A percentile compares a stretch with the other conserved stretches of the same genome.
Conservation (phyloP, 2,888 invertebrate genomes). For the Tipula vernalis region DNA sequence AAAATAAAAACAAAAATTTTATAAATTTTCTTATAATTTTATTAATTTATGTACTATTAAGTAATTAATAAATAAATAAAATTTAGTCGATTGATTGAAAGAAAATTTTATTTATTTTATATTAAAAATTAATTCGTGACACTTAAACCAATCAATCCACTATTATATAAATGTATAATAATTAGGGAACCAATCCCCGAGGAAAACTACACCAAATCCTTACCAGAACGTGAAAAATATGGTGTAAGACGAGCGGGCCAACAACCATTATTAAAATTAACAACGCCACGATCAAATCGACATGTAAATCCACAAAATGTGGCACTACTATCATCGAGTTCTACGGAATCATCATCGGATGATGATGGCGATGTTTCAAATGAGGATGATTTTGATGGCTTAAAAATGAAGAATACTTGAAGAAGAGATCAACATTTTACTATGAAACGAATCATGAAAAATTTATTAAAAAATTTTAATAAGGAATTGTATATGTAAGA, state of each 20-base stretch:
- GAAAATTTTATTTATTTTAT: neutral
- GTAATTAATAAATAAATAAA: neutral
- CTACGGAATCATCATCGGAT: slow-evolving; percentile 36
- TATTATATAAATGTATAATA: neutral
- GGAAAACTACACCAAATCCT: slow-evolving; percentile 50
- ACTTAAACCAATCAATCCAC: neutral
- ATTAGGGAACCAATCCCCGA: slow-evolving; percentile 56
- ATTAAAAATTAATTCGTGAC: neutral
- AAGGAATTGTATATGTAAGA: slow-evolving; percentile 7
- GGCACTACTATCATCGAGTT: slow-evolving; percentile 49
- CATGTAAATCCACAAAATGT: slow-evolving; percentile 49
- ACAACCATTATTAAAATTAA: slow-evolving; percentile 37
- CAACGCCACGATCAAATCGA: slow-evolving; percentile 43
- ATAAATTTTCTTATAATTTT: neutral
- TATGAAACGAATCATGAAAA: neutral
- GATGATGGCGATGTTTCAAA: slow-evolving; percentile 23
- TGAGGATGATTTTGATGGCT: neutral
- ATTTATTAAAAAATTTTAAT: neutral
- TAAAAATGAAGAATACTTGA: neutral
- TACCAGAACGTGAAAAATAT: slow-evolving; percentile 43
- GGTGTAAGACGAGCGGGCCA: slow-evolving; percentile 18
- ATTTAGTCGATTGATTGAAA: neutral
- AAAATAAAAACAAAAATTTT: neutral
- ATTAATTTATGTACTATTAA: neutral
- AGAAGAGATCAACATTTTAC: neutral